phyloP scores from a whole-genome alignment of 2,888 invertebrate genomes.

The Prenolepis imparis region DNA sequence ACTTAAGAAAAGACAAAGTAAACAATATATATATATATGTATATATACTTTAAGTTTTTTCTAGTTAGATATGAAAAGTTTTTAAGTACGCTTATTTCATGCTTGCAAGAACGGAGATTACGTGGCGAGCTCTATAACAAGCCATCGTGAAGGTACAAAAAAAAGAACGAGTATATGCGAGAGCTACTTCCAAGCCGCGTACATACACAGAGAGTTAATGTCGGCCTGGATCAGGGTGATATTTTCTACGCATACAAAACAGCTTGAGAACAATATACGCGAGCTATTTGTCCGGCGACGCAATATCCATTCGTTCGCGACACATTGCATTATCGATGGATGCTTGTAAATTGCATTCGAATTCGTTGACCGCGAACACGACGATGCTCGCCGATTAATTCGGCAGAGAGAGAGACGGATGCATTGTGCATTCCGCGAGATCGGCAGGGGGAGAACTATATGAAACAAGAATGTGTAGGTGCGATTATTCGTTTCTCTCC shows the following conservation, averaged over 20 bases:
- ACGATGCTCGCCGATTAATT: conserved; percentile 9
- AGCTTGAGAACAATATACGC: conserved; percentile 41
- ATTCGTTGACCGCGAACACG: conserved; percentile 39
- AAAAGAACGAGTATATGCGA: neutral
- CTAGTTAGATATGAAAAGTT: neutral
- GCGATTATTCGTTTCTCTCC: conserved; percentile 32
- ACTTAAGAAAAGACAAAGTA: neutral
- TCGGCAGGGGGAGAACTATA: neutral
- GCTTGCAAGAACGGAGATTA: neutral
- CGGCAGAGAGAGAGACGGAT: neutral
- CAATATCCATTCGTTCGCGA: conserved; percentile 50
- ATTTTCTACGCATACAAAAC: conserved; percentile 40
- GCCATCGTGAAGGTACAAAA: neutral
- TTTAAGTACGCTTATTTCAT: neutral
- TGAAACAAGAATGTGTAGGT: conserved; percentile 39
- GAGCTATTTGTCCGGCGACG: conserved; percentile 43
- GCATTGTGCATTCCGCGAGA: conserved; percentile 45
- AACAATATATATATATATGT: too few relatives aligned
- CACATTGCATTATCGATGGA: conserved; percentile 53
- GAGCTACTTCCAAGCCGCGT: conserved; percentile 10
- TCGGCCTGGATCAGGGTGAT: neutral
- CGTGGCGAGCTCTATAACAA: conserved; percentile 14
- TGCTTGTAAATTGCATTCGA: conserved; percentile 54
- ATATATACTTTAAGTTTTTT: neutral
- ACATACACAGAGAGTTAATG: conserved; percentile 28